Percentiles rank a stretch among this genome's conserved stretches.
Conservation (phyloP, 2,113 vertebrate species). For the Ciconia boyciana region DNA sequence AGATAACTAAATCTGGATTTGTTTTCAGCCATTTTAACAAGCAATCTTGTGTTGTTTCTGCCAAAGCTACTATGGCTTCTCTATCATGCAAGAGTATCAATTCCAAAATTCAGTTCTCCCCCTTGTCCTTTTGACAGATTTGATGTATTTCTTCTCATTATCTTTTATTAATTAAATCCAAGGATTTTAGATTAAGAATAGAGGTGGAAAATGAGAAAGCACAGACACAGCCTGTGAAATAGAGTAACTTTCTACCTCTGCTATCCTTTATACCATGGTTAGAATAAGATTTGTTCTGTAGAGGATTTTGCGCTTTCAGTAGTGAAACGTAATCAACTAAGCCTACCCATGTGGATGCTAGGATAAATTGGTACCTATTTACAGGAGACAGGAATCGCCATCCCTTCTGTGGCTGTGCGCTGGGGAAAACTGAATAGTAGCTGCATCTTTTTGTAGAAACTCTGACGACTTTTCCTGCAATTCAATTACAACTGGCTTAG, state of each 20-base stretch:
- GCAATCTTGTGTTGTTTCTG: background rate
- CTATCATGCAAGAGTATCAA: background rate
- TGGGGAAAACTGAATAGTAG: background rate
- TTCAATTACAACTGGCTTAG: background rate
- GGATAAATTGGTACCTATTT: background rate
- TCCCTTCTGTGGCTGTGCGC: background rate
- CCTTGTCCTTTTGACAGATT: background rate
- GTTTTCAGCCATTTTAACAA: slow-evolving; percentile 18
- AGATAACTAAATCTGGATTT: slow-evolving; percentile 20
- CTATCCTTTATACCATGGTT: background rate
- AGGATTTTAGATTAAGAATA: background rate
- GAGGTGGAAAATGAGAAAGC: background rate
- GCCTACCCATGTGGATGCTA: background rate
- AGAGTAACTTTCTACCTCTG: background rate
- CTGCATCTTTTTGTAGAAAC: background rate
- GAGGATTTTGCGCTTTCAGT: background rate
- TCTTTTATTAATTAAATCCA: background rate
- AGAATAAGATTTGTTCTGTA: background rate
- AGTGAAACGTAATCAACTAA: background rate
- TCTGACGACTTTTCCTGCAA: background rate
- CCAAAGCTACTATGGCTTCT: background rate
- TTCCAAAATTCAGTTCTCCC: background rate
- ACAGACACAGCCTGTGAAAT: background rate
- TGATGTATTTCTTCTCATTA: background rate
- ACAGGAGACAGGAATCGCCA: background rate